These are phyloP conservation scores for Sebastes minor DNA, from an alignment of 2,797 vertebrate genomes.

Conservation along the genomic window DNA sequence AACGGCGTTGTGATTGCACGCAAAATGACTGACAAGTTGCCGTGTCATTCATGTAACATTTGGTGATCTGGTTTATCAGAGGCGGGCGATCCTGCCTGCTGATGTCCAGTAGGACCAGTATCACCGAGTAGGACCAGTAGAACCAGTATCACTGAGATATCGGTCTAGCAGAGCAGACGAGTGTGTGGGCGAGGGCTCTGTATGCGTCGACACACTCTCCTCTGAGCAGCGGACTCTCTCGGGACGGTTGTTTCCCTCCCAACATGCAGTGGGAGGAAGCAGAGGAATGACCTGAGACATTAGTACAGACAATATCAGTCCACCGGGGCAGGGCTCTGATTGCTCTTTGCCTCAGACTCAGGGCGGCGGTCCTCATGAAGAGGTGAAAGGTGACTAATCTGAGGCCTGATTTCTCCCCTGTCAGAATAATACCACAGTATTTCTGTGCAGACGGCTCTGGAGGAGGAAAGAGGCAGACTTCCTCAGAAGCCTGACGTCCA, in stretches of 20 bases:
- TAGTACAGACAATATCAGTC: conserved; percentile 54
- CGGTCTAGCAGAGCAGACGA: background rate
- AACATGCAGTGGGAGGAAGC: conserved; percentile 59
- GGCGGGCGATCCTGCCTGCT: background rate
- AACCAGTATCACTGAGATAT: background rate
- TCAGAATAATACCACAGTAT: conserved; percentile 60
- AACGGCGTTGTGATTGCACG: no score
- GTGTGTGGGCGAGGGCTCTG: conserved; percentile 18
- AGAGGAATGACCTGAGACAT: conserved; percentile 60
- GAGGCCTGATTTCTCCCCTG: conserved; percentile 39
- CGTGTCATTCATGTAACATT: no score
- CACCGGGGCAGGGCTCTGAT: conserved; percentile 46
- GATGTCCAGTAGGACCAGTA: background rate
- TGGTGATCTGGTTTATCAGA: no score
- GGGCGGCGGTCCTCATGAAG: conserved; percentile 52
- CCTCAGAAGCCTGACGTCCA: conserved; percentile 15
- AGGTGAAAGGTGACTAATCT: conserved; percentile 64
- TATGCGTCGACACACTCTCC: conserved; percentile 42
- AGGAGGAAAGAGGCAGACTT: conserved; percentile 45
- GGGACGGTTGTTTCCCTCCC: conserved; percentile 58
- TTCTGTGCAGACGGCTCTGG: conserved; percentile 11
- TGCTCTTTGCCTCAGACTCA: conserved; percentile 32
- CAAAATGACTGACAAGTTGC: no score
- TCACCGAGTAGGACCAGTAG: background rate
- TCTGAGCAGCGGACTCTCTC: conserved; percentile 18